These are phyloP conservation scores for Aeoliscus strigatus DNA, from an alignment of 2,797 vertebrate species.

Conservation along the genomic window DNA sequence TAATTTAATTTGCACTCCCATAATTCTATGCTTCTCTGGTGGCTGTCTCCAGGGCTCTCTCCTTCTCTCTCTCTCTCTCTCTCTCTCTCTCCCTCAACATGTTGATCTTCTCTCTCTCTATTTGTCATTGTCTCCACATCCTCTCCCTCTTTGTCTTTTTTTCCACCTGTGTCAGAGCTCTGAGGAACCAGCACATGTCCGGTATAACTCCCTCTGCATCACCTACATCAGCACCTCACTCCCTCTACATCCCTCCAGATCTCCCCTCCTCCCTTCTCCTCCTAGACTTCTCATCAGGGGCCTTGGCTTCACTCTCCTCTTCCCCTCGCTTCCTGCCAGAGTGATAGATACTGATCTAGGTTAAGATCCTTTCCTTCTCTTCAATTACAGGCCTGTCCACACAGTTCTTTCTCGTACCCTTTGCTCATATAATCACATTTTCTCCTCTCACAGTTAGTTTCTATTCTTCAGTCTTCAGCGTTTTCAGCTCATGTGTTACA, in stretches of 20 bases:
- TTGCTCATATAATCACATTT: conserved; percentile 37
- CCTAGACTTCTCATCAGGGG: conserved; percentile 23
- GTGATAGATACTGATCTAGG: conserved; percentile 62
- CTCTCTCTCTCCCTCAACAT: conserved; percentile 51
- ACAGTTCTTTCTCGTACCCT: conserved; percentile 30
- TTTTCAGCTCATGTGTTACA: conserved; percentile 17
- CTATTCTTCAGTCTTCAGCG: conserved; percentile 23
- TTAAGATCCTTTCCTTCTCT: conserved; percentile 55
- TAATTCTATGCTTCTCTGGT: conserved; percentile 76
- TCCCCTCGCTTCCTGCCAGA: conserved; percentile 36
- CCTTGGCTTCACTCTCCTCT: conserved; percentile 17
- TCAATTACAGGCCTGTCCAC: conserved; percentile 60
- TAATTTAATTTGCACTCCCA: conserved; percentile 81
- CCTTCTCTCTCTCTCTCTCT: conserved; percentile 42
- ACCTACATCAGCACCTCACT: too few relatives aligned
- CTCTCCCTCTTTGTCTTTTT: conserved; percentile 43
- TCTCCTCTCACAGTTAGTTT: conserved; percentile 24
- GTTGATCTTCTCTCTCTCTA: conserved; percentile 52
- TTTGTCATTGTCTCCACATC: conserved; percentile 54
- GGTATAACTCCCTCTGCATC: conserved; percentile 20
- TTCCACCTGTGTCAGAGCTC: conserved; percentile 55
- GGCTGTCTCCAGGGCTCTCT: conserved; percentile 67
- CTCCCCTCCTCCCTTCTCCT: conserved; percentile 13
- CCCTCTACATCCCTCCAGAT: conserved; percentile 16
- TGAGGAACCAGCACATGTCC: conserved; percentile 30